Evolutionary conservation across 2,888 invertebrate species (phyloP).

Genomic region (Catocala fraxini): DNA sequence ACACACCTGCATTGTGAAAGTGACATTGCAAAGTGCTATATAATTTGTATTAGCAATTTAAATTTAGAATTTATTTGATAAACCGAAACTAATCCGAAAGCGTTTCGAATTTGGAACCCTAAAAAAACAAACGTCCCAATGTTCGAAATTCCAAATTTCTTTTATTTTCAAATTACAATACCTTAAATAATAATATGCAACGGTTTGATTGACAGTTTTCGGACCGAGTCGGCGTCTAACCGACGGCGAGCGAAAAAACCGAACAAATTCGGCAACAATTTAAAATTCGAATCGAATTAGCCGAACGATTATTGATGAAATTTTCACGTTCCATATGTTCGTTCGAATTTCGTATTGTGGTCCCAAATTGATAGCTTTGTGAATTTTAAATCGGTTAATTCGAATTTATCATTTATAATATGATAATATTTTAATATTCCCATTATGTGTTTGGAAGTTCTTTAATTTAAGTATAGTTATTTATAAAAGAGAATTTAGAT

Average conservation of each 20-base stretch:
- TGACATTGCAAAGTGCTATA: not conserved
- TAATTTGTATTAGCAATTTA: not conserved
- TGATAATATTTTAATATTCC: not conserved
- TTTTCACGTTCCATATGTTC: conserved; percentile 83
- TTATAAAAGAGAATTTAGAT: too few relatives aligned
- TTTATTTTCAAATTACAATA: conserved; percentile 55
- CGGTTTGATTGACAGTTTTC: conserved; percentile 56
- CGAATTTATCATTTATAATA: conserved; percentile 30
- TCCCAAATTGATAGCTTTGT: conserved; percentile 44
- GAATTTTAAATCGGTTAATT: conserved; percentile 37
- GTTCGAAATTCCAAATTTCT: conserved; percentile 52
- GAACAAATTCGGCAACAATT: conserved; percentile 54
- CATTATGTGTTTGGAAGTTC: too few relatives aligned
- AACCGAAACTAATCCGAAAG: conserved; percentile 14
- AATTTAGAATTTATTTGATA: conserved; percentile 8
- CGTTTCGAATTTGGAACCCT: conserved; percentile 27
- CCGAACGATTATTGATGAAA: conserved; percentile 79
- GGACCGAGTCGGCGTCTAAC: conserved; percentile 51
- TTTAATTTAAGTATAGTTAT: too few relatives aligned
- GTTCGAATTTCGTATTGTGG: conserved; percentile 60
- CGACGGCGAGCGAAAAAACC: conserved; percentile 47
- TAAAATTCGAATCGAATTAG: conserved; percentile 79
- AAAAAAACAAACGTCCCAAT: conserved; percentile 46
- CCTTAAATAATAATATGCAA: conserved; percentile 56
- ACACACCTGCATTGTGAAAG: too few relatives aligned